phyloP scores from a whole-genome alignment of 2,113 vertebrate species.

The Agapornis roseicollis region DNA sequence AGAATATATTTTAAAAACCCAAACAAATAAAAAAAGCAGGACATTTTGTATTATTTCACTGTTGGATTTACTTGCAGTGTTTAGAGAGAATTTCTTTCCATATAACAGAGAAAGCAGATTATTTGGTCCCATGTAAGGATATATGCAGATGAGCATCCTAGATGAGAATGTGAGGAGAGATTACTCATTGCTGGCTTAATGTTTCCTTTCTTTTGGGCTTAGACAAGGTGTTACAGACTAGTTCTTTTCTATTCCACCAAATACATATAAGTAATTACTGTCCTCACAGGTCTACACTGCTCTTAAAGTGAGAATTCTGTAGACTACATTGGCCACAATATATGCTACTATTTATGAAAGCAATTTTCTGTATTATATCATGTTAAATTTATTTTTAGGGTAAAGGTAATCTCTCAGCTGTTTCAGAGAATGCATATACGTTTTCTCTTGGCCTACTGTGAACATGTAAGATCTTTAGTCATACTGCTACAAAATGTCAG shows the following conservation, averaged over 20 bases:
- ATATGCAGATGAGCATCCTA: neutral
- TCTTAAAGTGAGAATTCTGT: neutral
- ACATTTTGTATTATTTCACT: neutral
- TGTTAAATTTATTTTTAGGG: neutral
- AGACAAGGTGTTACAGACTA: neutral
- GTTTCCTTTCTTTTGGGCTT: neutral
- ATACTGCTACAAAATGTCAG: conserved; percentile 42
- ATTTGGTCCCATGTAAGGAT: neutral
- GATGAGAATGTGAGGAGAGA: neutral
- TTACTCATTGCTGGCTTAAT: neutral
- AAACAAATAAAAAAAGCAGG: neutral
- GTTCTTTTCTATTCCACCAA: neutral
- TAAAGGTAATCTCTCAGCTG: neutral
- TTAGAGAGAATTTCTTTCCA: neutral
- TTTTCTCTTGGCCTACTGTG: neutral
- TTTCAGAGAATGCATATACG: neutral
- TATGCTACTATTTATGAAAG: neutral
- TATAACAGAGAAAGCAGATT: neutral
- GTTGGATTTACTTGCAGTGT: neutral
- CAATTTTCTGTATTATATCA: neutral
- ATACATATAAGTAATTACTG: neutral
- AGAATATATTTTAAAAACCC: neutral
- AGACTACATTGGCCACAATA: neutral
- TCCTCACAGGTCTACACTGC: neutral
- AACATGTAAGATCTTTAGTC: neutral